These are phyloP conservation scores for Oriolus oriolus DNA, from an alignment of 2,113 vertebrate genomes.

Conservation along the genomic window DNA sequence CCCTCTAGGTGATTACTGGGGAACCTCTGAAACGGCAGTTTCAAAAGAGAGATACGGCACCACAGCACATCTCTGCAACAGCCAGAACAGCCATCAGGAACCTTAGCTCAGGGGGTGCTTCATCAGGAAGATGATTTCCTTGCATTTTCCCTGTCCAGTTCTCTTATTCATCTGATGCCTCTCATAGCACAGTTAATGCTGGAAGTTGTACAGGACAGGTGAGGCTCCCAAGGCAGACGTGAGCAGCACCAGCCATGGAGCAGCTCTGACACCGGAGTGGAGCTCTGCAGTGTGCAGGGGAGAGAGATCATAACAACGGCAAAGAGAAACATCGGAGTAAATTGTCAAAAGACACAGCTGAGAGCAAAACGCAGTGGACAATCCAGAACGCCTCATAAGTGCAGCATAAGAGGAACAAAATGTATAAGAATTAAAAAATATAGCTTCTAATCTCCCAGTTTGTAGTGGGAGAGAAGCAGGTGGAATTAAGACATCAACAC, in stretches of 20 bases:
- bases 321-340: neutral
- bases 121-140: neutral
- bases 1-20: neutral
- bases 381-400: neutral
- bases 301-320: neutral
- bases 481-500: neutral
- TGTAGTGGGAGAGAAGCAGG: neutral
- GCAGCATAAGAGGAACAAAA: neutral
- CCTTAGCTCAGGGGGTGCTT: neutral
- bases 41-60: neutral
- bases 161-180: neutral
- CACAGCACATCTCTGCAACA: neutral
- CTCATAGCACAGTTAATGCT: neutral
- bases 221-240: neutral
- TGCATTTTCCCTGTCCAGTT: neutral
- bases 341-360: neutral
- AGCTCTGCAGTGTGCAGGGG: rapidly evolving
- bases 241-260: neutral
- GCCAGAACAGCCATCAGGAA: neutral
- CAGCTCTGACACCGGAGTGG: neutral
- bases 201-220: neutral
- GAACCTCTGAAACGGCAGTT: neutral
- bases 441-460: neutral
- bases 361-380: neutral
- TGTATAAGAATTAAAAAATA: neutral